These are phyloP conservation scores for Drosophila sulfurigaster DNA, from an alignment of 1,140 invertebrate species.

Conservation along the genomic window DNA sequence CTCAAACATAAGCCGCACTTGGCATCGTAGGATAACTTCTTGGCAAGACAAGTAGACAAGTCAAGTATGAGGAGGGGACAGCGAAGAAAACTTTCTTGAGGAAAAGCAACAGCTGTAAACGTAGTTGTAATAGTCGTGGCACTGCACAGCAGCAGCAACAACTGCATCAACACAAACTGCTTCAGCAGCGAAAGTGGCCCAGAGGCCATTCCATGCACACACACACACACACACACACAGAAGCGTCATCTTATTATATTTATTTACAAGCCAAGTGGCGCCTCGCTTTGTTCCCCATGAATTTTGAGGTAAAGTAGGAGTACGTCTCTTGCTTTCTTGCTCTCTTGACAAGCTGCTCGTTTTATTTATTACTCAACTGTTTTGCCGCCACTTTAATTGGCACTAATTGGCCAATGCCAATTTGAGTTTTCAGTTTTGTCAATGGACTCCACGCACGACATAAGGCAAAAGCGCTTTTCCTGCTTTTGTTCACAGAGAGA, in stretches of 20 bases:
- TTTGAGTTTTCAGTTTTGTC: slow-evolving; percentile 36
- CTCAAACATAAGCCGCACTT: slow-evolving; percentile 48
- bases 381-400: slow-evolving; percentile 51
- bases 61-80: slow-evolving; percentile 3
- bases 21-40: slow-evolving; percentile 34
- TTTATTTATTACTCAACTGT: slow-evolving; percentile 27
- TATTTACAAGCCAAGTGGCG: slow-evolving; percentile 44
- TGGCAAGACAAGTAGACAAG: not conserved
- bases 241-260: slow-evolving; percentile 47
- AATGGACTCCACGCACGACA: not conserved
- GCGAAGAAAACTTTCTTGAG: slow-evolving; percentile 36
- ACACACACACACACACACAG: too few relatives aligned
- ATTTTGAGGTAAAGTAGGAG: slow-evolving; percentile 18
- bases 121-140: not conserved
- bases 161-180: slow-evolving; percentile 12
- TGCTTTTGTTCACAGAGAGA: slow-evolving; percentile 6
- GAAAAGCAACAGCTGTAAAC: slow-evolving; percentile 32
- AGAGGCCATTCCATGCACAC: slow-evolving; percentile 7
- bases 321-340: not conserved
- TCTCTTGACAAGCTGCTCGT: slow-evolving; percentile 1
- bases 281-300: slow-evolving; percentile 5
- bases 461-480: not conserved
- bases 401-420: slow-evolving; percentile 74
- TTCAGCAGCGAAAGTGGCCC: slow-evolving; percentile 10
- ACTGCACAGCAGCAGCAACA: slow-evolving; percentile 7